Percentiles rank a stretch among this genome's conserved stretches.
These are phyloP conservation scores for Gorilla gorilla DNA, from an alignment of 2,113 vertebrate species.

Conservation along the genomic window DNA sequence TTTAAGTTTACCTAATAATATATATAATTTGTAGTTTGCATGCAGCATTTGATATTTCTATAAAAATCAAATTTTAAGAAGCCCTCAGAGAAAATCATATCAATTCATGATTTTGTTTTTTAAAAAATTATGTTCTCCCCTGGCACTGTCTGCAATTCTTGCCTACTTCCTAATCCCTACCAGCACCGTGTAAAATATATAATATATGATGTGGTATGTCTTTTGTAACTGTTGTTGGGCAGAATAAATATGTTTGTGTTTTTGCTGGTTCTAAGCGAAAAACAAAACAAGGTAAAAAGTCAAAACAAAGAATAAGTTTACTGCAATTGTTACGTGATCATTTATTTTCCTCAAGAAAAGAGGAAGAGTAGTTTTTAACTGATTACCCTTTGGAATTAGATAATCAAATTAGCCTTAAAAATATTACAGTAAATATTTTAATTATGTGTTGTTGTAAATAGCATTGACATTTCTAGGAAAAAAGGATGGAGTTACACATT, in stretches of 20 bases:
- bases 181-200: not conserved
- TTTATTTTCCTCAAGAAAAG: not conserved
- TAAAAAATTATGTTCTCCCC: not conserved
- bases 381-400: not conserved
- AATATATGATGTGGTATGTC: not conserved
- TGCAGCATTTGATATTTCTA: not conserved
- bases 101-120: not conserved
- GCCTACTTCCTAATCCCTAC: rapidly evolving
- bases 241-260: not conserved
- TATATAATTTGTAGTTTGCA: not conserved
- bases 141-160: not conserved
- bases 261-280: not conserved
- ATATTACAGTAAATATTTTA: not conserved
- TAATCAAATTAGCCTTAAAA: not conserved
- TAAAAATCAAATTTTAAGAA: constrained; percentile 8
- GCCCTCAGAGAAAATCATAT: not conserved
- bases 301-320: not conserved
- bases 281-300: not conserved
- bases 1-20: constrained; percentile 9
- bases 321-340: not conserved
- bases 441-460: not conserved
- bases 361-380: not conserved
- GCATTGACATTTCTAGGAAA: not conserved
- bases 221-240: not conserved
- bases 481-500: not conserved